These are phyloP conservation scores for Sebastolobus alascanus DNA, from an alignment of 2,797 vertebrate species.

Conservation along the genomic window DNA sequence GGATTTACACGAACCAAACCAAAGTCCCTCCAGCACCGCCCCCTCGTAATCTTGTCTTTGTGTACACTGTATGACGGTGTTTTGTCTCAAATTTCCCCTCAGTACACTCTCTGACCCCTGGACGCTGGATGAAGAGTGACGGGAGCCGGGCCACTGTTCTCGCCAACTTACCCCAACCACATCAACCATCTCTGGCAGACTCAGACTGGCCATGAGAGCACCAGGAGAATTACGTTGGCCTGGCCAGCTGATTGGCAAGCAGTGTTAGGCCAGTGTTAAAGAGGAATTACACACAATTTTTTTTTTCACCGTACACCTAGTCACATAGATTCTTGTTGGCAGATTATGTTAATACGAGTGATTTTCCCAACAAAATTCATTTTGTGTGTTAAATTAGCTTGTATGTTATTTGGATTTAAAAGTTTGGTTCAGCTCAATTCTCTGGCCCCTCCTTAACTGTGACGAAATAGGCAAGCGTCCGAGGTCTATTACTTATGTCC, in stretches of 20 bases:
- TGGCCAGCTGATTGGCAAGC: neutral
- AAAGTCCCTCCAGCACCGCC: slow-evolving; percentile 67
- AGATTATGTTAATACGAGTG: neutral
- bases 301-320: neutral
- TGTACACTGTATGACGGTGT: slow-evolving; percentile 59
- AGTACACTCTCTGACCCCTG: slow-evolving; percentile 65
- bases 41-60: slow-evolving; percentile 62
- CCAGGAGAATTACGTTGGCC: neutral
- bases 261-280: too few relatives aligned
- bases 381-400: neutral
- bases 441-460: neutral
- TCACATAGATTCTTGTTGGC: neutral
- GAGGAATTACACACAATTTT: neutral
- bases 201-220: neutral
- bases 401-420: neutral
- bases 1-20: slow-evolving; percentile 74
- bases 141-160: slow-evolving; percentile 46
- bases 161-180: slow-evolving; percentile 41
- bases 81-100: slow-evolving; percentile 60
- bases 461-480: neutral
- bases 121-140: slow-evolving; percentile 52
- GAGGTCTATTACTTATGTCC: too few relatives aligned
- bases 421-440: neutral
- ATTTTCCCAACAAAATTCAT: neutral
- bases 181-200: slow-evolving; percentile 16